A percentile compares a stretch with the other conserved stretches of the same genome.
Evolutionary conservation across 2,888 invertebrate genomes (phyloP).

Genomic region (Caradrina kadenii): DNA sequence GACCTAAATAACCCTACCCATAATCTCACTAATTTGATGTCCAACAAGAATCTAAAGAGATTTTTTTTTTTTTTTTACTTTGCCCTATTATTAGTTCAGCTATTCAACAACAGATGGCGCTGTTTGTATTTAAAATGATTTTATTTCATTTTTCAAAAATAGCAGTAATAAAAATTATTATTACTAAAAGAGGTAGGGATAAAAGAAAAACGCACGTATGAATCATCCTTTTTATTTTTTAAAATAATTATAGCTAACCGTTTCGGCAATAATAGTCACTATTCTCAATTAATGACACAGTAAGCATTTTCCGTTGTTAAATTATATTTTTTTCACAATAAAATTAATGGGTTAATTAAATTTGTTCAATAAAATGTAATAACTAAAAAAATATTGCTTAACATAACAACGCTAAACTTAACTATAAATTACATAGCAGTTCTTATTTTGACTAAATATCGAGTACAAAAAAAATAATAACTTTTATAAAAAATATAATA

Average conservation of each 20-base stretch:
- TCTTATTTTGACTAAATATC: conserved; percentile 82
- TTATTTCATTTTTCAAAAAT: too few species aligned
- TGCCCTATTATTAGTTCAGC: conserved; percentile 48
- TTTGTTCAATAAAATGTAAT: conserved; percentile 83
- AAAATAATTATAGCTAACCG: conserved; percentile 91
- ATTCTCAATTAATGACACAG: conserved; percentile 89
- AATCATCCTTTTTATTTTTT: conserved; percentile 91
- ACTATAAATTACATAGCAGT: conserved; percentile 84
- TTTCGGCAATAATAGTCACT: conserved; percentile 90
- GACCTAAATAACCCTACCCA: too few species aligned
- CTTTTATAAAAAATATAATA: conserved; percentile 89
- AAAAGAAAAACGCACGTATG: conserved; percentile 81
- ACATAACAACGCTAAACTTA: conserved; percentile 86
- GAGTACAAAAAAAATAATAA: conserved; percentile 87
- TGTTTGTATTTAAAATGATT: conserved; percentile 4
- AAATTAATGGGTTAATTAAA: conserved; percentile 81
- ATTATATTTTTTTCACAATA: conserved; percentile 72
- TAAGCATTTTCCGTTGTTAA: conserved; percentile 90
- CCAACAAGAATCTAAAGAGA: background rate
- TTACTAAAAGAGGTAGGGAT: background rate
- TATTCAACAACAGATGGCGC: conserved; percentile 73
- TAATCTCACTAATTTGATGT: too few species aligned
- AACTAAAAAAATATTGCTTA: conserved; percentile 80
- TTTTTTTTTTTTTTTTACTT: too few species aligned
- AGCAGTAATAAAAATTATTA: too few species aligned